Conservation (phyloP, 2,888 invertebrate species). For the Ennomos quercinarius region DNA sequence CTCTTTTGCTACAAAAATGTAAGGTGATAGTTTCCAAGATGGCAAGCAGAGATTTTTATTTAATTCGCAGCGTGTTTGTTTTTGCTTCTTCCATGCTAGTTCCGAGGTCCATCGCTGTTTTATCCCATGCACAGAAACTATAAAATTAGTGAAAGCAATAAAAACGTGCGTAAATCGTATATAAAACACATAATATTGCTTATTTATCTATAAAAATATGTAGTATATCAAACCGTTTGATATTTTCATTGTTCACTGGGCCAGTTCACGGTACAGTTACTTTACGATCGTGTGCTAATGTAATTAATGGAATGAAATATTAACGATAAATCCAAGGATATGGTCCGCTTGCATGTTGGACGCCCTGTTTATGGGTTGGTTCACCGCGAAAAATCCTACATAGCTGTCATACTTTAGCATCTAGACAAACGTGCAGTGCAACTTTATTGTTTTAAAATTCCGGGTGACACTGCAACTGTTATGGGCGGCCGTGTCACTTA, state of each 20-base stretch:
- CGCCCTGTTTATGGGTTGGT: slow-evolving; percentile 5
- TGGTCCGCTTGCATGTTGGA: slow-evolving; percentile 6
- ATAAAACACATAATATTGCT: slow-evolving; percentile 2
- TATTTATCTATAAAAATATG: slow-evolving; percentile 13
- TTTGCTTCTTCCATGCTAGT: too few species aligned
- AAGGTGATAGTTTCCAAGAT: too few species aligned
- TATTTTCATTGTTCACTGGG: slow-evolving; percentile 41
- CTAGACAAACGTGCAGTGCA: too few species aligned
- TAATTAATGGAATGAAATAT: slow-evolving; percentile 30
- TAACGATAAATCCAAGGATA: slow-evolving; percentile 19
- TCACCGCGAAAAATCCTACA: neutral
- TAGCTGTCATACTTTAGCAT: neutral
- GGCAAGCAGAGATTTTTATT: too few species aligned
- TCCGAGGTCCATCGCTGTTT: slow-evolving; percentile 1
- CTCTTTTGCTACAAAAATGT: too few species aligned
- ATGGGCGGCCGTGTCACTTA: too few species aligned
- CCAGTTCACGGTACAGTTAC: slow-evolving; percentile 31
- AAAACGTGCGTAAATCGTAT: slow-evolving; percentile 34
- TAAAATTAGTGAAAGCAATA: slow-evolving; percentile 44
- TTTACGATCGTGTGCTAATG: slow-evolving; percentile 20
- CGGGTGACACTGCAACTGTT: too few species aligned
- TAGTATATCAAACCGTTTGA: slow-evolving; percentile 37
- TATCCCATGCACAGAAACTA: slow-evolving; percentile 29
- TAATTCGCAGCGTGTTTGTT: too few species aligned
- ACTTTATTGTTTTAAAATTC: too few species aligned